Conservation (phyloP, 2,888 invertebrate genomes). For the Conops quadrifasciatus region DNA sequence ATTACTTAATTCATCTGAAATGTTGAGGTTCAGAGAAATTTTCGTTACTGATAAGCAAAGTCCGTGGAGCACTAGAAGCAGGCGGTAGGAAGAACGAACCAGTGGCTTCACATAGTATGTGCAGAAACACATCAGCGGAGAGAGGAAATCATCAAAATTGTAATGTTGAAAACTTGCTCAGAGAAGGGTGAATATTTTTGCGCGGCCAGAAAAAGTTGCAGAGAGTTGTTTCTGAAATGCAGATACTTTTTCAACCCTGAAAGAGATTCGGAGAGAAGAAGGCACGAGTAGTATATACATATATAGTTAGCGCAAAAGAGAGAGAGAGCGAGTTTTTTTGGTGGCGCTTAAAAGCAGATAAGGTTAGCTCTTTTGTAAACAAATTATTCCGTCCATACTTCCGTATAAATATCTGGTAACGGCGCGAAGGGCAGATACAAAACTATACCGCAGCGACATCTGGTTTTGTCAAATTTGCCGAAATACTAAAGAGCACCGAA, state of each 20-base stretch:
- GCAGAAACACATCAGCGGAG: background rate
- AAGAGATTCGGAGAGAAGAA: too few relatives aligned
- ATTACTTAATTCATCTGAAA: conserved; percentile 60
- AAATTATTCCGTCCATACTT: background rate
- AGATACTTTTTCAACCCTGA: too few relatives aligned
- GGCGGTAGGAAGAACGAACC: background rate
- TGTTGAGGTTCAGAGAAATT: conserved; percentile 56
- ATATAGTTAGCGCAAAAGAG: background rate
- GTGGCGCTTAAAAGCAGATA: background rate
- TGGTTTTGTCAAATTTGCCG: background rate
- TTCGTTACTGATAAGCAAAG: conserved; percentile 40
- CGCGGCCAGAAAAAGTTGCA: too few relatives aligned
- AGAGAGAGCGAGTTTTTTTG: background rate
- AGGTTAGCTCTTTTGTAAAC: conserved; percentile 12
- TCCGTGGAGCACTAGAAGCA: too few relatives aligned
- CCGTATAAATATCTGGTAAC: background rate
- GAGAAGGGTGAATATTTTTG: too few relatives aligned
- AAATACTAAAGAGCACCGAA: background rate
- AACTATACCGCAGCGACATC: conserved; percentile 11
- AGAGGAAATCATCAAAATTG: background rate
- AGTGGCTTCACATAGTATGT: conserved; percentile 4
- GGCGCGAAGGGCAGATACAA: background rate
- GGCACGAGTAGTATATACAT: too few relatives aligned
- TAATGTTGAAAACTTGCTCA: too few relatives aligned
- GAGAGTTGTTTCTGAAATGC: too few relatives aligned